These are phyloP conservation scores for Mormyrus iriodes DNA, from an alignment of 2,113 vertebrate genomes.

Conservation along the genomic window DNA sequence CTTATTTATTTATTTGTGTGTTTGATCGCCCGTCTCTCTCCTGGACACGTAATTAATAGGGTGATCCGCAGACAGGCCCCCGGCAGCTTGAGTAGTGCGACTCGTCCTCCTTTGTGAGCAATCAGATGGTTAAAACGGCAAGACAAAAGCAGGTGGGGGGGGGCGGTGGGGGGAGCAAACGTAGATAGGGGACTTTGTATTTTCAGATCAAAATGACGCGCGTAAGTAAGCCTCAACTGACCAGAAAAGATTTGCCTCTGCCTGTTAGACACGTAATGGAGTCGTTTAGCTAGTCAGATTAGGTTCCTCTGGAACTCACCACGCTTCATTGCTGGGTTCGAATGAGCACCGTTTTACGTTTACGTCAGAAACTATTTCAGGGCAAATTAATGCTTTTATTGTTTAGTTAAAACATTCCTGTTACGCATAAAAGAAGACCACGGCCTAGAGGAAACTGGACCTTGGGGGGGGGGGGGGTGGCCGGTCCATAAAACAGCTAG, in stretches of 20 bases:
- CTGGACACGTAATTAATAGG: slow-evolving; percentile 32
- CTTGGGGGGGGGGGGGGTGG: not conserved
- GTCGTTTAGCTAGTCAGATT: slow-evolving; percentile 99
- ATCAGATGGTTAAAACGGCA: slow-evolving; percentile 48
- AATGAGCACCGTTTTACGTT: slow-evolving; percentile 98
- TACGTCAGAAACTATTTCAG: slow-evolving; percentile 99
- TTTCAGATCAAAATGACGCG: slow-evolving; percentile 86
- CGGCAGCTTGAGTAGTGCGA: not conserved
- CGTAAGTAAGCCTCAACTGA: slow-evolving; percentile 99
- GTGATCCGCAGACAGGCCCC: not conserved
- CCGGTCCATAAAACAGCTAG: not conserved
- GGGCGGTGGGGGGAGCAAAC: slow-evolving; percentile 46
- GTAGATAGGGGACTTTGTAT: slow-evolving; percentile 77
- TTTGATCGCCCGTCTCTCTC: slow-evolving; percentile 15
- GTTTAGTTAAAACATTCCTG: slow-evolving; percentile 65
- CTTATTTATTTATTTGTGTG: slow-evolving; percentile 22
- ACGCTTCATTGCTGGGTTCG: slow-evolving; percentile 99
- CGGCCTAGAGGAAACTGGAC: slow-evolving; percentile 69
- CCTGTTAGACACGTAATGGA: slow-evolving; percentile 99
- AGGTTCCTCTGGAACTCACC: slow-evolving; percentile 96
- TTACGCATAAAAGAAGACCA: slow-evolving; percentile 70
- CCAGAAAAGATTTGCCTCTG: slow-evolving; percentile 99
- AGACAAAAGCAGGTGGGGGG: slow-evolving; percentile 54
- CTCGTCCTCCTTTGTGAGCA: slow-evolving; percentile 9
- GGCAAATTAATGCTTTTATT: slow-evolving; percentile 99